Base-by-base conservation (phyloP, 2,888 invertebrate genomes). In the Troides oblongomaculatus region DNA sequence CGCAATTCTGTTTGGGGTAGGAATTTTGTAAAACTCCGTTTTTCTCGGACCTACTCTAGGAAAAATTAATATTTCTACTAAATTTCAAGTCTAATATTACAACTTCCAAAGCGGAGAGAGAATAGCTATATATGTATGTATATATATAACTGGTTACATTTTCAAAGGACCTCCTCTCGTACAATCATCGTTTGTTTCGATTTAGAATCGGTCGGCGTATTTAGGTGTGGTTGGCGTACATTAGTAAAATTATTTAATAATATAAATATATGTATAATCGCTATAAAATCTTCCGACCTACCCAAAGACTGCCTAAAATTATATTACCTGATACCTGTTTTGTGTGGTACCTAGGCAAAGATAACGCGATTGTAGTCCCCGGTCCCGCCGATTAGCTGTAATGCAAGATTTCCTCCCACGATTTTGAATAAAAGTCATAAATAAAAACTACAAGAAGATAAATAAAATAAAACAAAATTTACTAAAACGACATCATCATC, bases 281-380 rank as follows among this genome's bases (percentile, higher is more conserved):
- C 90, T 92, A 85, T 79, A 81, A 85, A 87, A 89, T 90, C 92
- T 93, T 90, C 92, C 93, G 92, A 93, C 92, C 92, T 92, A 90
- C 88, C 92, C 91, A 92, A 93, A 93, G 93, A 93, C 93, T 93
- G 93, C 92, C 92, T 91, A 86, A 87, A 79, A 84, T 88, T 89
- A 87, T 87, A 80, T 83, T 84, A 88, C 84, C 86, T 87, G 78
- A 84, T 85, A 85, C 86, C 86, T 86, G 80, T 85, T 84, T 86
- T 84, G 86, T 87, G 85, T 88, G 84, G 79, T 78, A 84, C 87
- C 85, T 85, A 85, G 84, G 85, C 87, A 85, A 79, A 80, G 77
- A 76, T 72, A 76, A 76, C 73, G 77, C 82, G 81, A 81, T 73
- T 72, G 71, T 72, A 72, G 81, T 84, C 88, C 89, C 86, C 82